Base-by-base conservation (phyloP, 2,797 vertebrate genomes). In the Onychomys leucogaster region DNA sequence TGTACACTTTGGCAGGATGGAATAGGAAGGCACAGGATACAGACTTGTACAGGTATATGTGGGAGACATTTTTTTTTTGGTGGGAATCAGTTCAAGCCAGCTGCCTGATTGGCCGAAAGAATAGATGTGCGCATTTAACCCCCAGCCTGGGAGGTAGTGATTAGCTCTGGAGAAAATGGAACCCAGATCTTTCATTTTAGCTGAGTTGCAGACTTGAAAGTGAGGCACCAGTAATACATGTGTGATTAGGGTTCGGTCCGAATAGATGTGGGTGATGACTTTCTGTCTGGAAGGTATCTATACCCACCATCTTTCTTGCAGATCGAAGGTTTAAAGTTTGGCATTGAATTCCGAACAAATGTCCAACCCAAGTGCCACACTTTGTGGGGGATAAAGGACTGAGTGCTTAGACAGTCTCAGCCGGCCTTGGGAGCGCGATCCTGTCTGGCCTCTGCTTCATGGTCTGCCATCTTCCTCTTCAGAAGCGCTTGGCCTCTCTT, bases 401-500 rank as follows among this genome's bases (percentile, higher is more conserved):
- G 43, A 12, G 43, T 65, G 27, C 81, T 84, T 46, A 34, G 41
- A 27, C 6, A 4, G 37, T 63, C 41, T 46, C 41, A 65, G 27
- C 3, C 0, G 5, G 41, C 10, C 10, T 12, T 65, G 61, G 41
- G 61, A 46, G 29, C 17, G 27, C 10, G 0, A 1, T 23, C 80
- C 61, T 34, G 29, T 21, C 16, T 41, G 61, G 59, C 6, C 3
- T 46, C 41, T 65, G 82, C 41, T 41, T 29, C 37, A 6, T 83
- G 0, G 0, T 34, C 59, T 23, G 23, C 71, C 16, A 32, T 37
- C 27, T 43, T 43, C 41, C 71, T 75, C 37, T 75, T 83, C 59
- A 83, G 81, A 83, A 63, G 16, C 37, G 16, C 8, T 5, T 4
- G 57, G 37, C 14, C 29, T 46, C 17, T 27, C 81, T 32, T 43